These are phyloP conservation scores for Lontra canadensis DNA, from an alignment of 2,113 vertebrate genomes.

Conservation along the genomic window DNA sequence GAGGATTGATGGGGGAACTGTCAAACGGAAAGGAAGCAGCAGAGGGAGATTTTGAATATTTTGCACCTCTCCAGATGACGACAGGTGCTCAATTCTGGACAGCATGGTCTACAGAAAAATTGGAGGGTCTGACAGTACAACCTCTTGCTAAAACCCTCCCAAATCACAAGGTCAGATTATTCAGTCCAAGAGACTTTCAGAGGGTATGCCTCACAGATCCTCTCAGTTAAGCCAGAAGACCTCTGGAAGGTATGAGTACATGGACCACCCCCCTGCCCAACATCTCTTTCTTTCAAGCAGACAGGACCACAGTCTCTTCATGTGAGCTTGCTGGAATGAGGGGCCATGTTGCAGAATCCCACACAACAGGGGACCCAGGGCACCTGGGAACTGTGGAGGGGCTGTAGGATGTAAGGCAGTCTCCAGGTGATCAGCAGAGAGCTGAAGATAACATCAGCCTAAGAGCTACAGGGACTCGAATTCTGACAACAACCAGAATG, in stretches of 20 bases:
- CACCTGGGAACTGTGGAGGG: too few species aligned
- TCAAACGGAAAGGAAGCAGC: background rate
- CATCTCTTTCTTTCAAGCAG: background rate
- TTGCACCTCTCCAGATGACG: background rate
- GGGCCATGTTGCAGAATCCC: background rate
- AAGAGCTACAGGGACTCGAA: too few species aligned
- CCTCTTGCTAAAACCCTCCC: background rate
- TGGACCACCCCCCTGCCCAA: accelerated
- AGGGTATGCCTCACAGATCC: background rate
- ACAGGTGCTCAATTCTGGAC: background rate
- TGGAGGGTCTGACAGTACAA: background rate
- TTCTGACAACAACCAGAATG: background rate
- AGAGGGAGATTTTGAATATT: background rate
- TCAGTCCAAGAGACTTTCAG: background rate
- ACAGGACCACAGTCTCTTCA: background rate
- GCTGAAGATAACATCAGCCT: background rate
- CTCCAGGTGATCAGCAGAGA: background rate
- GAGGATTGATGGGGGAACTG: background rate
- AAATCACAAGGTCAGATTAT: background rate
- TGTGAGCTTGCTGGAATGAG: background rate
- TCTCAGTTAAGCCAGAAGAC: background rate
- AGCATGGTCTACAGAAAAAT: background rate
- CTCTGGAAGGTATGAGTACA: background rate
- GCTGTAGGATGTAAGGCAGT: background rate
- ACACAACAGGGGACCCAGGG: accelerated